Conservation (phyloP, 2,888 invertebrate species). For the Mesoligia furuncula region DNA sequence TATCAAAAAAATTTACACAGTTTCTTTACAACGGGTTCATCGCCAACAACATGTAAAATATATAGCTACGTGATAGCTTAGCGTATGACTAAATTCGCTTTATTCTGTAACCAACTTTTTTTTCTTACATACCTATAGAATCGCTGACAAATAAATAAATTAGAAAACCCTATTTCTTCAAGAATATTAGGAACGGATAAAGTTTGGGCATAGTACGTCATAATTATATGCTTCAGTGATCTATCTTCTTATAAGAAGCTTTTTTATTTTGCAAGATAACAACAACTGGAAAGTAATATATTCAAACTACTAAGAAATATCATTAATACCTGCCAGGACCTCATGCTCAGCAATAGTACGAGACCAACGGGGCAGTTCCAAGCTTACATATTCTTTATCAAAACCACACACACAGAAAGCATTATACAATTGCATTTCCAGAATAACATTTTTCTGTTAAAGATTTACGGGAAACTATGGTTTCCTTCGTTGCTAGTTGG, state of each 20-base stretch:
- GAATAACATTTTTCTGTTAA: background rate
- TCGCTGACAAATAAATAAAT: too few species aligned
- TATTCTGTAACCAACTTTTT: too few species aligned
- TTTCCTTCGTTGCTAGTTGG: background rate
- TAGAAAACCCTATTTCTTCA: too few species aligned
- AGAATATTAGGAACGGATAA: too few species aligned
- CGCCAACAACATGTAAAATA: too few species aligned
- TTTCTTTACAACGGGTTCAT: background rate
- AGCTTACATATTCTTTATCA: background rate
- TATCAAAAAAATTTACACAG: too few species aligned
- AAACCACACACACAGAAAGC: background rate
- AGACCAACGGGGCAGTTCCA: background rate
- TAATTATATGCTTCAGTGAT: conserved; percentile 19
- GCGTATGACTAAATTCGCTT: too few species aligned
- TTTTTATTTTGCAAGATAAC: background rate
- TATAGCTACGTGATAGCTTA: too few species aligned
- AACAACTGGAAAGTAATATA: background rate
- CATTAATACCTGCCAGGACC: background rate
- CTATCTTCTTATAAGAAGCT: background rate
- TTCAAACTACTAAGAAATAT: background rate
- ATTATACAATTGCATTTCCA: background rate
- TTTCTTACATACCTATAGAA: too few species aligned
- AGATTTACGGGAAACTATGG: background rate
- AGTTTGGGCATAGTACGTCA: background rate
- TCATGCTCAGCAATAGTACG: background rate